These are phyloP conservation scores for Melinopterus prodromus DNA, from an alignment of 2,888 invertebrate species.

Conservation along the genomic window DNA sequence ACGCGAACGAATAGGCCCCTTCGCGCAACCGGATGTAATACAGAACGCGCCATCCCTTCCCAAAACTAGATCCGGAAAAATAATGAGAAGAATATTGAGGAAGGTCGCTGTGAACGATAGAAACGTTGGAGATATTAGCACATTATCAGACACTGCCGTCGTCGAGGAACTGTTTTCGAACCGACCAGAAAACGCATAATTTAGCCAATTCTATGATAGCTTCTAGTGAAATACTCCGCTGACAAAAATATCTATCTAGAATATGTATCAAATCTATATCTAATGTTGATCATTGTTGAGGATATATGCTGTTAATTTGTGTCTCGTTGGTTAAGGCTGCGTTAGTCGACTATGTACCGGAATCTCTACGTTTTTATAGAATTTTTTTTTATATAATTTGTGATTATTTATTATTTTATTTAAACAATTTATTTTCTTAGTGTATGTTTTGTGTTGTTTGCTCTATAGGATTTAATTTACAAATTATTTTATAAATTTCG, in stretches of 20 bases:
- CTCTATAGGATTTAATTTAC: background rate
- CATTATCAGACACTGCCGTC: slow-evolving; percentile 91
- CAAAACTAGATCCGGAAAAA: slow-evolving; percentile 97
- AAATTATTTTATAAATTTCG: background rate
- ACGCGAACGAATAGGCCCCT: slow-evolving; percentile 91
- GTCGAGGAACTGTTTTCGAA: slow-evolving; percentile 82
- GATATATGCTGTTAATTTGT: slow-evolving; percentile 5
- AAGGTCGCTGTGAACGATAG: slow-evolving; percentile 91
- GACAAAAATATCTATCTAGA: slow-evolving; percentile 6
- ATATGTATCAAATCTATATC: slow-evolving; percentile 6
- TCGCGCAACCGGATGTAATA: slow-evolving; percentile 94
- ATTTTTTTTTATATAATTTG: background rate
- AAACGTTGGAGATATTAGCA: slow-evolving; percentile 92
- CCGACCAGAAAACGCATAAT: slow-evolving; percentile 63
- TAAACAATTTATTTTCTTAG: background rate
- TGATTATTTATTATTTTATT: slow-evolving; percentile 18
- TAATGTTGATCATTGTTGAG: slow-evolving; percentile 4
- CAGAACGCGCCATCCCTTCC: slow-evolving; percentile 95
- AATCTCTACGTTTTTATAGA: slow-evolving; percentile 6
- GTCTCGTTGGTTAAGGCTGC: background rate
- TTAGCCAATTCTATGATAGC: background rate
- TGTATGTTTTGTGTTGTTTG: slow-evolving; percentile 7
- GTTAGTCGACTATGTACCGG: background rate
- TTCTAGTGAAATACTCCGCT: slow-evolving; percentile 11
- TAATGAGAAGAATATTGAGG: slow-evolving; percentile 94